Base-by-base conservation (phyloP, 2,113 vertebrate species). In the Carassius gibelio region DNA sequence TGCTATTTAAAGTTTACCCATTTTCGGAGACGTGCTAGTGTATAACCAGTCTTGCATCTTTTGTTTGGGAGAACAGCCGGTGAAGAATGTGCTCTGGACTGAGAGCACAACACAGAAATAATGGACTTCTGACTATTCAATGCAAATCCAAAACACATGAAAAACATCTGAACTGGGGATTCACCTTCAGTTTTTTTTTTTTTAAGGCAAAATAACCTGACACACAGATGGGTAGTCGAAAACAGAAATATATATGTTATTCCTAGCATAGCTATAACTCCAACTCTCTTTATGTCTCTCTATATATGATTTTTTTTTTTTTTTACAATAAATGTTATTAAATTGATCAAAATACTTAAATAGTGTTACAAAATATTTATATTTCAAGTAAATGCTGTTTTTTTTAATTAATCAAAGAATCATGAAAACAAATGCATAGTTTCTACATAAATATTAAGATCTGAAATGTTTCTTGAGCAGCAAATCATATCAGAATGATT, bases 31-130 rank as follows among this genome's bases (percentile, higher is more conserved):
- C 9, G 2, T 17, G 5, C 4, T 9, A 21, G 26, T 45, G 42
- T 8, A 13, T 26, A 61, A 59, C 42, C 45, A 14, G n/a, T 45
- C 68, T 75, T 38, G 52, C 59, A 19, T 68, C 0, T 55, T 64
- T 48, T 66, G 17, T 77, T 66, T 50, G 7, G 52, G 34, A 13
- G 34, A 26, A 14, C 23, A 17, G 38, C 34, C 69, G 23, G 38
- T 62, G 48, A 83, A 50, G 62, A 86, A 86, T 86, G 71, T 84
- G 81, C 74, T 34, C 69, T 76, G 74, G 62, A 72, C 26, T 30
- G 14, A 38, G 64, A 42, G 4, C 11, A 34, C 3, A 19, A 55
- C n/a, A 55, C 13, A 15, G 10, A 5, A n/a, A 26, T 30, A 57
- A 72, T 14, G 9, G 26, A 14, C 45, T 30, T 26, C 36, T 38